Percentiles rank a stretch among this genome's conserved stretches.
Evolutionary conservation across 2,113 vertebrate genomes (phyloP).

Genomic region (Callithrix jacchus): DNA sequence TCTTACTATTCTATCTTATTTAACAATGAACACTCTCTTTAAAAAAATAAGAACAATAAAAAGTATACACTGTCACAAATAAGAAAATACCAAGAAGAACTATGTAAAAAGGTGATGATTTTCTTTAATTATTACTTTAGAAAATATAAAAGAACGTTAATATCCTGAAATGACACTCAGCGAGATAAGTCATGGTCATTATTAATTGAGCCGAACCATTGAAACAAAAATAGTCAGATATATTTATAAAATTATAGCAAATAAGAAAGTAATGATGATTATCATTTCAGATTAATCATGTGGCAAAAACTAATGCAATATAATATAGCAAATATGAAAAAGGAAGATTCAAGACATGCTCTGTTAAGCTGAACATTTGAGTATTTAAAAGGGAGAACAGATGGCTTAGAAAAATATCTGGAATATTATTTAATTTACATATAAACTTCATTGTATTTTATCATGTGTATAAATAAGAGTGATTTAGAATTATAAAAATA

Average conservation of each 20-base stretch:
- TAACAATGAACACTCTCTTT: not conserved
- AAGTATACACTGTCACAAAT: not conserved
- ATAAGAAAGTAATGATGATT: not conserved
- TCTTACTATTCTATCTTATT: not conserved
- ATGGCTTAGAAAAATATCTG: not conserved
- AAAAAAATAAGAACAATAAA: not conserved
- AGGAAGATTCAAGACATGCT: not conserved
- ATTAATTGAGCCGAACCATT: not conserved
- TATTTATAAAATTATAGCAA: not conserved
- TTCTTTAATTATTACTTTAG: not conserved
- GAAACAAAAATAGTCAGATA: not conserved
- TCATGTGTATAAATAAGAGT: not conserved
- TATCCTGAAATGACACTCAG: not conserved
- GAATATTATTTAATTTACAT: not conserved
- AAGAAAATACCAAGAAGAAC: not conserved
- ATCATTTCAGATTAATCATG: not conserved
- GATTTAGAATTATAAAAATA: not conserved
- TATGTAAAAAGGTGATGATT: not conserved
- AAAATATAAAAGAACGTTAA: conserved; percentile 17
- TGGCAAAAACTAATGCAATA: not conserved
- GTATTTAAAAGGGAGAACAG: not conserved
- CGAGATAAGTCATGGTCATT: not conserved
- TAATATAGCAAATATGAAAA: not conserved
- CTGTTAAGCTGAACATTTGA: not conserved
- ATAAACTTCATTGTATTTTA: not conserved